Evolutionary conservation across 2,113 vertebrate genomes (phyloP).

Genomic region (Urocitellus parryii): DNA sequence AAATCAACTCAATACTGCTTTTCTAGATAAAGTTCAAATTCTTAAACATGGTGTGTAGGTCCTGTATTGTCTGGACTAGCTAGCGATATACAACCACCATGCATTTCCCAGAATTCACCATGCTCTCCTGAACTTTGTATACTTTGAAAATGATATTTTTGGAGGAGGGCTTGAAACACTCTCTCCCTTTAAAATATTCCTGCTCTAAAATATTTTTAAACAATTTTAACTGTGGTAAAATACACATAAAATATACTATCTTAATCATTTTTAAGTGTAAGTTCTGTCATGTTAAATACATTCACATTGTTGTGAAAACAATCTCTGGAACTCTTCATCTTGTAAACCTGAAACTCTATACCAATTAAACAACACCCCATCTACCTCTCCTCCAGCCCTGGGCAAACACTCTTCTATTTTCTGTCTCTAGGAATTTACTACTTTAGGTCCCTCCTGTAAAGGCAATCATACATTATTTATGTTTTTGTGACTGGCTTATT

Average conservation of each 20-base stretch:
- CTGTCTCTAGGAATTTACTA: slow-evolving; percentile 22
- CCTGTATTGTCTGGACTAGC: background rate
- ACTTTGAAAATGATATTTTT: background rate
- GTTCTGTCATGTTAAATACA: background rate
- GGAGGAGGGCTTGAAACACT: background rate
- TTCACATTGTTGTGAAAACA: background rate
- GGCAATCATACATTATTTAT: background rate
- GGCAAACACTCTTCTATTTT: background rate
- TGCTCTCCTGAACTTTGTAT: background rate
- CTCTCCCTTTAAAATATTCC: background rate
- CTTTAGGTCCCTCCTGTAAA: background rate
- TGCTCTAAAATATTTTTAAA: background rate
- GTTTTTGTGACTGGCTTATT: slow-evolving; percentile 29
- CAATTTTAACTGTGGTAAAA: background rate
- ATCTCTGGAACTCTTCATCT: slow-evolving; percentile 31
- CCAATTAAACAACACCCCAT: background rate
- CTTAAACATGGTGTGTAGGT: background rate
- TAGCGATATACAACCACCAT: background rate
- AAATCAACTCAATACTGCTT: slow-evolving; percentile 48
- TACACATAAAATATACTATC: background rate
- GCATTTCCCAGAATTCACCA: background rate
- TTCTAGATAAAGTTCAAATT: slow-evolving; percentile 7
- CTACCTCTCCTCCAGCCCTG: no score
- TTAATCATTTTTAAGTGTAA: background rate
- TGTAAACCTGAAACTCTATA: background rate